Percentiles rank a stretch among this genome's conserved stretches.
phyloP scores from a whole-genome alignment of 1,140 invertebrate species.

The Zaprionus camerounensis region DNA sequence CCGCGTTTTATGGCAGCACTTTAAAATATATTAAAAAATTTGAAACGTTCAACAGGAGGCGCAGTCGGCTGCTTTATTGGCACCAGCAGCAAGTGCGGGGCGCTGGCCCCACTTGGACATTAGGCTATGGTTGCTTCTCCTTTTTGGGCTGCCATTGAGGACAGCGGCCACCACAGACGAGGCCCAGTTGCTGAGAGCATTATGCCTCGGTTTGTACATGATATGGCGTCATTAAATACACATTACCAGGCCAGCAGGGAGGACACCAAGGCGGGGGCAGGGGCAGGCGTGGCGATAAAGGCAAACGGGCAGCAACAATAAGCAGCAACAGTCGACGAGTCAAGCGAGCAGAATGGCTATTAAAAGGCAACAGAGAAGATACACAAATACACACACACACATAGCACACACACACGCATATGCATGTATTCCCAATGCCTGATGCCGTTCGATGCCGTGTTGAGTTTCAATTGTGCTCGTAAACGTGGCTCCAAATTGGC shows the following conservation, averaged over 20 bases:
- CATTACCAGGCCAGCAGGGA: slow-evolving; percentile 63
- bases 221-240: slow-evolving; percentile 83
- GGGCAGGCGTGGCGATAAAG: slow-evolving; percentile 54
- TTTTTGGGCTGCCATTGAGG: slow-evolving; percentile 35
- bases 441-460: slow-evolving; percentile 54
- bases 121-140: slow-evolving; percentile 38
- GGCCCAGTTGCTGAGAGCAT: slow-evolving; percentile 62
- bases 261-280: neutral
- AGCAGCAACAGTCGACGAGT: slow-evolving; percentile 62
- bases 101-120: slow-evolving; percentile 51
- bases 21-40: slow-evolving; percentile 75
- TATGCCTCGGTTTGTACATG: slow-evolving; percentile 71
- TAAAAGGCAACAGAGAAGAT: slow-evolving; percentile 65
- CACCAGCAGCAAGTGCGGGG: slow-evolving; percentile 44
- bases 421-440: slow-evolving; percentile 51
- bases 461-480: slow-evolving; percentile 78
- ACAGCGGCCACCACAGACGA: slow-evolving; percentile 53
- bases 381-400: slow-evolving; percentile 37
- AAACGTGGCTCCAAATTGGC: slow-evolving; percentile 82
- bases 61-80: slow-evolving; percentile 63
- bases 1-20: slow-evolving; percentile 61
- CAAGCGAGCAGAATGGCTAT: slow-evolving; percentile 66
- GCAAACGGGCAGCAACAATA: slow-evolving; percentile 54
- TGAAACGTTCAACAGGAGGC: slow-evolving; percentile 59
- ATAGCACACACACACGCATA: slow-evolving; percentile 1